phyloP scores from a whole-genome alignment of 2,888 invertebrate species.

The Steinernema carpocapsae region DNA sequence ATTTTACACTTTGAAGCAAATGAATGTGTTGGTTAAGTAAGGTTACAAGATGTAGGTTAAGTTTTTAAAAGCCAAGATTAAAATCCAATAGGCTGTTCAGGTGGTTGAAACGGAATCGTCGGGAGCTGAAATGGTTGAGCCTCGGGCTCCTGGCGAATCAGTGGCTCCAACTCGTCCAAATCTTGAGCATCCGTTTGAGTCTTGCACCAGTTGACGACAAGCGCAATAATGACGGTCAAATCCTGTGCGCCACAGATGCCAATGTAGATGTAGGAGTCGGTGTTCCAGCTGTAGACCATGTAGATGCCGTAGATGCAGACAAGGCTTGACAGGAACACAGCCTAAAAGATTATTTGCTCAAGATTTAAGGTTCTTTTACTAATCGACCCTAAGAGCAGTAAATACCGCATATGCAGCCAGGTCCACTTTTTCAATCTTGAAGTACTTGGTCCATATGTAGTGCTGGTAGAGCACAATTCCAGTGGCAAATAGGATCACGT shows the following conservation, averaged over 20 bases:
- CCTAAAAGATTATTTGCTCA: not conserved
- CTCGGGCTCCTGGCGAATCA: too few relatives aligned
- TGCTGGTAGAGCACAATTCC: not conserved
- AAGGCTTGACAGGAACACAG: not conserved
- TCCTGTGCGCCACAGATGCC: not conserved
- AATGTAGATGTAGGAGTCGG: not conserved
- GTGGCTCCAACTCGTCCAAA: too few relatives aligned
- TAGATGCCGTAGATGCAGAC: not conserved
- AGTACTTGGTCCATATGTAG: not conserved
- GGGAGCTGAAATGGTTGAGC: too few relatives aligned
- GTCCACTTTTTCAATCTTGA: not conserved
- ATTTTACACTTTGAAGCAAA: too few relatives aligned
- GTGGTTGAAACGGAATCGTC: too few relatives aligned
- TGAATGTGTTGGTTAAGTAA: too few relatives aligned
- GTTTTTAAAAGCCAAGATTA: too few relatives aligned
- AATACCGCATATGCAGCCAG: not conserved
- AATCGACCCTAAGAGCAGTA: not conserved
- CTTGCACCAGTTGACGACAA: not conserved
- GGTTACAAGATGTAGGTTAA: too few relatives aligned
- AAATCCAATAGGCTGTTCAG: too few relatives aligned
- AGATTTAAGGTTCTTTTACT: not conserved
- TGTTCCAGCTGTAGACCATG: not conserved
- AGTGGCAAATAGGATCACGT: not conserved
- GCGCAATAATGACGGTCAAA: not conserved
- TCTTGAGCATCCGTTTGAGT: too few relatives aligned